Conservation (phyloP, 2,797 vertebrate genomes). For the Halcyon leucocephala region DNA sequence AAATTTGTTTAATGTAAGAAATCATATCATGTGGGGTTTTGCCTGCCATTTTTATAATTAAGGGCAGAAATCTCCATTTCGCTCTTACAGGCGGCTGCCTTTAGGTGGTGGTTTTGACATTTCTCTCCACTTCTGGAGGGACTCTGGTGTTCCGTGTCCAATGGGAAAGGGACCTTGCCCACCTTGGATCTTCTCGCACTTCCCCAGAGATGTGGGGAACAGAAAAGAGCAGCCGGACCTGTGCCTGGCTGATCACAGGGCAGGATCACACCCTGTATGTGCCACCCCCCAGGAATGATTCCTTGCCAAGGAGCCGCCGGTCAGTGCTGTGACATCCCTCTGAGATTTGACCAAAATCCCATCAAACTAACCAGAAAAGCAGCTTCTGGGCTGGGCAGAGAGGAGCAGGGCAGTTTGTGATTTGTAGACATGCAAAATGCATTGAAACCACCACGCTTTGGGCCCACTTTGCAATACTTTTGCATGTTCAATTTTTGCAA, state of each 20-base stretch:
- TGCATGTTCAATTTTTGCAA: not conserved
- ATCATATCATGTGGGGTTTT: conserved; percentile 39
- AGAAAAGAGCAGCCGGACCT: not conserved
- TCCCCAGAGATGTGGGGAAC: not conserved
- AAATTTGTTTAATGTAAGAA: conserved; percentile 76
- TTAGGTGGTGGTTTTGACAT: not conserved
- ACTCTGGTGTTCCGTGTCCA: not conserved
- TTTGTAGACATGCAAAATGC: not conserved
- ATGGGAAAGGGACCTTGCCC: not conserved
- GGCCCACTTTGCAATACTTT: not conserved
- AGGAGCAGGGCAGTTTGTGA: not conserved
- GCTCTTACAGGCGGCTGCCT: not conserved
- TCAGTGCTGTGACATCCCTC: not conserved
- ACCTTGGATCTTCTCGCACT: rapidly evolving
- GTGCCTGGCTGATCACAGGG: not conserved
- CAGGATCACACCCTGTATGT: not conserved
- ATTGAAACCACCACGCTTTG: not conserved
- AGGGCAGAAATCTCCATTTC: conserved; percentile 33
- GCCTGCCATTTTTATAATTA: conserved; percentile 71
- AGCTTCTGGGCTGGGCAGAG: not conserved
- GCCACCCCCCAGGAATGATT: not conserved
- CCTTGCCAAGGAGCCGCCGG: not conserved
- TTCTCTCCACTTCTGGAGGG: not conserved
- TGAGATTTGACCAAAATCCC: not conserved
- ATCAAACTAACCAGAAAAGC: not conserved